A percentile compares a stretch with the other conserved stretches of the same genome.
These are phyloP conservation scores for Campoletis raptor DNA, from an alignment of 2,888 invertebrate species.

Conservation along the genomic window DNA sequence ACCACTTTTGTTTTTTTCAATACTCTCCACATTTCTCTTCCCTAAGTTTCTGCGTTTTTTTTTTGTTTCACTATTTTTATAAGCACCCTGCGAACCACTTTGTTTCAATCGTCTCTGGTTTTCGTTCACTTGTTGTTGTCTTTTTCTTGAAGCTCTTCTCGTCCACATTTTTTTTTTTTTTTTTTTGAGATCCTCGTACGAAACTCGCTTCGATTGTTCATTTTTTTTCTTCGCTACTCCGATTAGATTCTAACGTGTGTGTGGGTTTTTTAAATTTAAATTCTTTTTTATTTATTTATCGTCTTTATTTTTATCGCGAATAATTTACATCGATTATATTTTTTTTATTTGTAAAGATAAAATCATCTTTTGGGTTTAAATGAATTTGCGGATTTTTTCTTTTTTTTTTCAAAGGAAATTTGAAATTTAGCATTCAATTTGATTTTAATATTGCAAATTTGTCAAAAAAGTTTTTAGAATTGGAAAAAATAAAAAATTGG, in stretches of 20 bases:
- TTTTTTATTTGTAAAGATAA: conserved; percentile 13
- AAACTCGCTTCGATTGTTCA: conserved; percentile 68
- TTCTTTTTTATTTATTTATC: conserved; percentile 39
- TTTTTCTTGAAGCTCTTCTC: conserved; percentile 33
- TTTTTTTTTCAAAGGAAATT: too few relatives aligned
- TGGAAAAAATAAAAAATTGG: background rate
- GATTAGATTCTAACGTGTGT: background rate
- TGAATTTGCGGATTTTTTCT: too few relatives aligned
- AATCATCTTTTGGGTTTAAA: background rate
- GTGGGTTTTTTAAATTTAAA: conserved; percentile 49
- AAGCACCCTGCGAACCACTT: conserved; percentile 73
- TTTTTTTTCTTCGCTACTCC: background rate
- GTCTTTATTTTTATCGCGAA: conserved; percentile 26
- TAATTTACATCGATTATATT: conserved; percentile 82
- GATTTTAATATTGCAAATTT: too few relatives aligned
- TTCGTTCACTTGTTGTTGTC: conserved; percentile 34
- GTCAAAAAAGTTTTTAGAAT: too few relatives aligned
- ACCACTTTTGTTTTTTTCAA: conserved; percentile 8
- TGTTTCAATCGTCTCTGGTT: conserved; percentile 50
- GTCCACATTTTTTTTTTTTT: conserved; percentile 68
- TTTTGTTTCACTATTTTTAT: conserved; percentile 60
- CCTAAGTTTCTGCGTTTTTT: conserved; percentile 19
- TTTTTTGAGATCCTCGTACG: conserved; percentile 70
- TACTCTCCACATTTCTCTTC: conserved; percentile 2
- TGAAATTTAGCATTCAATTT: background rate